Evolutionary conservation across 2,113 vertebrate species (phyloP).

Genomic region (Crotalus viridis): DNA sequence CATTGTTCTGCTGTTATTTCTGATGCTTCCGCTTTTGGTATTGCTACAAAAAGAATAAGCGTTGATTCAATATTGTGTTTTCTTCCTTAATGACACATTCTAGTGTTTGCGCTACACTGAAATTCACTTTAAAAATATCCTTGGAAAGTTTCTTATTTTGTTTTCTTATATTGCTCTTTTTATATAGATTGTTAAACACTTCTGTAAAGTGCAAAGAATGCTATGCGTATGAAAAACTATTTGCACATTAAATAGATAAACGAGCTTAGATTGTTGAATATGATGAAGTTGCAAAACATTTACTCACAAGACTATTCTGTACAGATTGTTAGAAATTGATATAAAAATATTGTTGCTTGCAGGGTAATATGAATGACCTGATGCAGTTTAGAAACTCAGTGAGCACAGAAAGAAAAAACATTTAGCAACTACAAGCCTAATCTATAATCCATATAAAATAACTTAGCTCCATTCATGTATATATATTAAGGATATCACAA

Average conservation of each 20-base stretch:
- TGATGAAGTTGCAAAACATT: neutral
- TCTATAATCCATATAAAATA: neutral
- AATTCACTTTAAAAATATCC: neutral
- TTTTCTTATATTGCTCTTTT: neutral
- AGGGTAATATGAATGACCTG: neutral
- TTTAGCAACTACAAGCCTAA: neutral
- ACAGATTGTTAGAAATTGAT: neutral
- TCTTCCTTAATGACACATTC: neutral
- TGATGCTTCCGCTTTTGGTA: neutral
- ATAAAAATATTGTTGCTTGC: neutral
- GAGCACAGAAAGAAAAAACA: neutral
- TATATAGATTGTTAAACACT: neutral
- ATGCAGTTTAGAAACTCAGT: neutral
- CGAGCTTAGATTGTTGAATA: neutral
- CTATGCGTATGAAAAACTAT: neutral
- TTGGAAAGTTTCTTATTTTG: neutral
- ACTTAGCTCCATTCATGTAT: neutral
- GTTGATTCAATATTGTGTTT: neutral
- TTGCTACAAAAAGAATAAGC: neutral
- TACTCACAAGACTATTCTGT: neutral
- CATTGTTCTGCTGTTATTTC: neutral
- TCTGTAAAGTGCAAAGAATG: neutral
- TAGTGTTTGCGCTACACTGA: neutral
- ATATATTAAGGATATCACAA: neutral
- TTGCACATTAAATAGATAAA: neutral